Evolutionary conservation across 2,113 vertebrate genomes (phyloP).

Genomic region (Galemys pyrenaicus): DNA sequence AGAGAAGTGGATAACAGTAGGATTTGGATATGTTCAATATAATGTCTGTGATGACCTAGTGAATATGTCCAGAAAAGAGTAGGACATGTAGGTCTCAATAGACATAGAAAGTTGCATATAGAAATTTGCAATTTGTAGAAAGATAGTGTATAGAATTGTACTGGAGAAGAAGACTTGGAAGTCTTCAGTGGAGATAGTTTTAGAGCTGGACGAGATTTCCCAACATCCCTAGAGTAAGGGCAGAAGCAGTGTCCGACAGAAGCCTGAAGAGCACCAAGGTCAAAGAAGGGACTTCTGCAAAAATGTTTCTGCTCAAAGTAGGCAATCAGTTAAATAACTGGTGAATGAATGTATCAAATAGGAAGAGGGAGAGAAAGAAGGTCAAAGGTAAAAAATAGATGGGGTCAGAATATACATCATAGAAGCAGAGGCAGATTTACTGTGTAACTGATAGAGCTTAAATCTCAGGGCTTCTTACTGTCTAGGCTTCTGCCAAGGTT

Average conservation of each 20-base stretch:
- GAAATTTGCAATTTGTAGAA: background rate
- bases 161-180: background rate
- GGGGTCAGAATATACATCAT: background rate
- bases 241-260: background rate
- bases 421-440: background rate
- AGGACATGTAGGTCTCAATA: background rate
- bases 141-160: background rate
- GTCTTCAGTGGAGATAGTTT: background rate
- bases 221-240: background rate
- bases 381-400: background rate
- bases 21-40: background rate
- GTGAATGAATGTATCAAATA: background rate
- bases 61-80: background rate
- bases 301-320: background rate
- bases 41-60: background rate
- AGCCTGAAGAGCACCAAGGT: background rate
- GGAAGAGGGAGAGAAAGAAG: background rate
- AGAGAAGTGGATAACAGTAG: background rate
- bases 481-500: background rate
- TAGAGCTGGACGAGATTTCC: background rate
- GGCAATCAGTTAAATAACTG: background rate
- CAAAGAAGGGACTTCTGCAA: background rate
- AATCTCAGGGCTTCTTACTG: background rate
- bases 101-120: background rate
- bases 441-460: background rate